Conservation (phyloP, 1,140 invertebrate genomes). For the Pogonomyrmex barbatus region DNA sequence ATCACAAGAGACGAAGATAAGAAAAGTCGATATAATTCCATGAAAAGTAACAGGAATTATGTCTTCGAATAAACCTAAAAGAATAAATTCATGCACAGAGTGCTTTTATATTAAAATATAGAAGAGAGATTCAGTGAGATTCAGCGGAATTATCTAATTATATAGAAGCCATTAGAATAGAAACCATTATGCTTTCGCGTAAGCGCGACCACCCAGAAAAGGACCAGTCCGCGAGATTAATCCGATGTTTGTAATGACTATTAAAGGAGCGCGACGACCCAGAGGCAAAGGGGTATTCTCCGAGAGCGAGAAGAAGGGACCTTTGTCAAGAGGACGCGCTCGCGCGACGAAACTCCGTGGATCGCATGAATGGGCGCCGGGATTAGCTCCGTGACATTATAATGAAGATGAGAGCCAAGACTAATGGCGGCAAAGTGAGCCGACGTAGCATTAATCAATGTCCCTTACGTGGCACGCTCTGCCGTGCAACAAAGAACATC, state of each 20-base stretch:
- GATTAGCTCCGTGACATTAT: conserved; percentile 74
- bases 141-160: conserved; percentile 2
- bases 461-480: conserved; percentile 62
- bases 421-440: conserved; percentile 74
- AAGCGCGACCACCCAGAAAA: conserved; percentile 50
- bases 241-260: conserved; percentile 61
- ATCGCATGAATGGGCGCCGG: conserved; percentile 67
- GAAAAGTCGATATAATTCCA: neutral
- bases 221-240: conserved; percentile 31
- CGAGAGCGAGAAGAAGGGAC: conserved; percentile 23
- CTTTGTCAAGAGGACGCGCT: conserved; percentile 49
- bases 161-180: neutral
- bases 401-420: conserved; percentile 77
- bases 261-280: conserved; percentile 48
- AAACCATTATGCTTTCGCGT: conserved; percentile 6
- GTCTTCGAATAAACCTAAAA: neutral
- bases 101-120: neutral
- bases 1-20: neutral
- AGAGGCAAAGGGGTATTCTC: conserved; percentile 35
- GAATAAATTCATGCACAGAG: neutral
- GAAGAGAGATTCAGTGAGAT: neutral
- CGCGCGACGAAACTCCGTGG: conserved; percentile 59
- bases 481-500: conserved; percentile 63
- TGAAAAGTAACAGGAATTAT: neutral
- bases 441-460: conserved; percentile 76